Evolutionary conservation across 1,140 invertebrate species (phyloP).

Genomic region (Caerostris extrusa): DNA sequence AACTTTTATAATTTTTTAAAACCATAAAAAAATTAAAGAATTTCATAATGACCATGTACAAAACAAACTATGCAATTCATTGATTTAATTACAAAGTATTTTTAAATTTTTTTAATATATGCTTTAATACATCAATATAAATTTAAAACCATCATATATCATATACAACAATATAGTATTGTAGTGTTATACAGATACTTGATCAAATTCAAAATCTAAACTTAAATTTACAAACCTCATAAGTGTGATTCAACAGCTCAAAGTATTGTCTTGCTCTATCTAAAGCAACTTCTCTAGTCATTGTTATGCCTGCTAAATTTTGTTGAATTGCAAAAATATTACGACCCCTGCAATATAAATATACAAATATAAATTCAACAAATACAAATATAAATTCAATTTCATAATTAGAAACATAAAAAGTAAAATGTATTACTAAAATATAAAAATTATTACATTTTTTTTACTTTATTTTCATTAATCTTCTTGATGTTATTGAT

Average conservation of each 20-base stretch:
- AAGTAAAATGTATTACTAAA: neutral
- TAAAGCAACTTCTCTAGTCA: slow-evolving; percentile 90
- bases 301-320: slow-evolving; percentile 91
- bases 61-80: too few relatives aligned
- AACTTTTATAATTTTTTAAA: too few relatives aligned
- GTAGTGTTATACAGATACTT: too few relatives aligned
- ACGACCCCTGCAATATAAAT: slow-evolving; percentile 84
- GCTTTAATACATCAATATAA: too few relatives aligned
- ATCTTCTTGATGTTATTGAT: slow-evolving; percentile 90
- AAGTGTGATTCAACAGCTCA: slow-evolving; percentile 91
- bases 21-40: too few relatives aligned
- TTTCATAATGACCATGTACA: too few relatives aligned
- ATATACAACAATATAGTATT: too few relatives aligned
- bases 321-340: slow-evolving; percentile 94
- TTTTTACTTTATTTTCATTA: slow-evolving; percentile 90
- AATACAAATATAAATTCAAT: neutral
- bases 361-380: neutral
- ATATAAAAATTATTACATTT: slow-evolving; percentile 84
- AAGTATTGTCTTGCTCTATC: slow-evolving; percentile 94
- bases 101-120: too few relatives aligned
- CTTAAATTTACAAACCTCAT: slow-evolving; percentile 85
- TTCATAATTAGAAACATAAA: neutral
- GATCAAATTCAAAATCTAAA: neutral
- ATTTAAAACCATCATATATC: too few relatives aligned
- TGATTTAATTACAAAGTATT: too few relatives aligned